A percentile compares a stretch with the other conserved stretches of the same genome.
phyloP scores from a whole-genome alignment of 2,888 invertebrate genomes.

The Scaeva pyrastri region DNA sequence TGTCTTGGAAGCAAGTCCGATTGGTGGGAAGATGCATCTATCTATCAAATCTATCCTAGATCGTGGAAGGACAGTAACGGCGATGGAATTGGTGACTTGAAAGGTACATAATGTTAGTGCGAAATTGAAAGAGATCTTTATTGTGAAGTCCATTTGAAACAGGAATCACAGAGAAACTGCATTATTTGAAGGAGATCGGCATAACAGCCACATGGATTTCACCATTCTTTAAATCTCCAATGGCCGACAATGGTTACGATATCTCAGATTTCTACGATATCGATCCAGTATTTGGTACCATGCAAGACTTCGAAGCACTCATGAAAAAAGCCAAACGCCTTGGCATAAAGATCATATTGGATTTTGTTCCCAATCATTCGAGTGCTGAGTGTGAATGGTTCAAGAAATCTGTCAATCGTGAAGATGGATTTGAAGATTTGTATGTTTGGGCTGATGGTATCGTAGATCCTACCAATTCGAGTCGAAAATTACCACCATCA shows the following conservation, averaged over 20 bases:
- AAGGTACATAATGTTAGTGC: conserved; percentile 85
- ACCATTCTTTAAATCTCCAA: conserved; percentile 90
- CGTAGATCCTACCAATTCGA: conserved; percentile 75
- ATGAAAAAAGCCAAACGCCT: conserved; percentile 85
- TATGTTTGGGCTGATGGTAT: conserved; percentile 90
- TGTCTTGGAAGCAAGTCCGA: conserved; percentile 82
- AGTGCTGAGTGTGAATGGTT: conserved; percentile 95
- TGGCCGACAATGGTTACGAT: conserved; percentile 92
- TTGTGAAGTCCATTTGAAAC: not conserved
- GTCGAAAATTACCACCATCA: conserved; percentile 77
- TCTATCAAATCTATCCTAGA: conserved; percentile 94
- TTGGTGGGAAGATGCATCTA: conserved; percentile 93
- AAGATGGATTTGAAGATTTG: conserved; percentile 88
- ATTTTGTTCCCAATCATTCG: conserved; percentile 90
- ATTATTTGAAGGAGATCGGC: conserved; percentile 88
- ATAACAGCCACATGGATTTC: conserved; percentile 89
- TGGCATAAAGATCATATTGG: conserved; percentile 86
- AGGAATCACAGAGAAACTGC: conserved; percentile 86
- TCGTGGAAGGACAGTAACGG: conserved; percentile 93
- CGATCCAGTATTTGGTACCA: conserved; percentile 87
- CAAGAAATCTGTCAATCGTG: conserved; percentile 87
- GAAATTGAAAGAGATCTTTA: not conserved
- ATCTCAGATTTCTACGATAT: conserved; percentile 88
- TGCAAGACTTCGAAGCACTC: conserved; percentile 88
- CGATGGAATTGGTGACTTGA: conserved; percentile 93